Percentiles rank a stretch among this genome's conserved stretches.
Conservation (phyloP, 64 coral and sea anemone species). For the Platygyra sinensis region DNA sequence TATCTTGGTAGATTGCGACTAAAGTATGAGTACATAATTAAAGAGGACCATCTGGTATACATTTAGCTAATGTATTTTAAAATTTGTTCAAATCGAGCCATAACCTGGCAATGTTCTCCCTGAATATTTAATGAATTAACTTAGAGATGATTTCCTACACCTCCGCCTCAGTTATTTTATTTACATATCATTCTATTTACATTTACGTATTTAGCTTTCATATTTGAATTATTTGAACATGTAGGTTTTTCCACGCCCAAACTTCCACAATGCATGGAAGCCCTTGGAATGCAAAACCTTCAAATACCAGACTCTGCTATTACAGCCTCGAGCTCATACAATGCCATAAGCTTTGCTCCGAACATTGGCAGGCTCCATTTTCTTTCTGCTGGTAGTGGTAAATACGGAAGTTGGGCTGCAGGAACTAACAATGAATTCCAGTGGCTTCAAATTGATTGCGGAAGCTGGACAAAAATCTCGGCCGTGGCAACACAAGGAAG, state of each 20-base stretch:
- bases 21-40: no score
- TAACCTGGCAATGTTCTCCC: no score
- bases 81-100: no score
- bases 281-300: slow-evolving; percentile 26
- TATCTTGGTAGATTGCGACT: no score
- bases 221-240: background rate
- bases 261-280: slow-evolving; percentile 17
- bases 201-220: background rate
- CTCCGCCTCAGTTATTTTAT: no score
- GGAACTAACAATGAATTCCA: slow-evolving; percentile 31
- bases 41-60: no score
- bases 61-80: no score
- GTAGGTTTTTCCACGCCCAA: background rate
- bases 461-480: slow-evolving; percentile 29
- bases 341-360: slow-evolving; percentile 16
- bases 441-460: slow-evolving; percentile 62
- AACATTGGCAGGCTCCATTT: slow-evolving; percentile 35
- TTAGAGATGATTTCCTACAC: no score
- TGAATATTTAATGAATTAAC: no score
- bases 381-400: no score
- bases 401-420: no score
- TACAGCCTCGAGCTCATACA: slow-evolving; percentile 49
- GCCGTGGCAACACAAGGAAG: slow-evolving; percentile 49
- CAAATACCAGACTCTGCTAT: slow-evolving; percentile 19
- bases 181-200: no score